A percentile compares a stretch with the other conserved stretches of the same genome.
Conservation (phyloP, 2,888 invertebrate species). For the Unio delphinus region DNA sequence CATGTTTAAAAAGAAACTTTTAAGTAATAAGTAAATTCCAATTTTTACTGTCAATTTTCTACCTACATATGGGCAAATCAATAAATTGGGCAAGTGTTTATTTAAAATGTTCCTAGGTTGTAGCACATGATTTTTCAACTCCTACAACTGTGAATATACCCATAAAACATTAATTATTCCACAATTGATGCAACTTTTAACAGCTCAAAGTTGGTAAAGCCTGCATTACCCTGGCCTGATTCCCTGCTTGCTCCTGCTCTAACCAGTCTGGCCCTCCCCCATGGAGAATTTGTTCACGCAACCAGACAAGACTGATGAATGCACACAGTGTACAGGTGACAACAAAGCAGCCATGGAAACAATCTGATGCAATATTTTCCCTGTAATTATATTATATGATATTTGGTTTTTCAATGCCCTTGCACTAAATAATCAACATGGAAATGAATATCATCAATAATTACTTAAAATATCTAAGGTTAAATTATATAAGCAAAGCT, state of each 20-base stretch:
- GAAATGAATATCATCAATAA: neutral
- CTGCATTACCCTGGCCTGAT: conserved; percentile 45
- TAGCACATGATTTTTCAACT: too few relatives aligned
- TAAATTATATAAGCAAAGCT: too few relatives aligned
- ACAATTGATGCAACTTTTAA: too few relatives aligned
- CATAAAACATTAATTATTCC: too few relatives aligned
- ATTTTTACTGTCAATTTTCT: too few relatives aligned
- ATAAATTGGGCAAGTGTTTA: too few relatives aligned
- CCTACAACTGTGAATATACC: too few relatives aligned
- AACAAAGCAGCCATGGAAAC: conserved; percentile 96
- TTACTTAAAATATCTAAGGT: neutral
- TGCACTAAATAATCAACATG: neutral
- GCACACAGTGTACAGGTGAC: conserved; percentile 96
- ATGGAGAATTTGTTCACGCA: conserved; percentile 96
- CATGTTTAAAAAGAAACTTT: too few relatives aligned
- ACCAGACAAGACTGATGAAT: conserved; percentile 97
- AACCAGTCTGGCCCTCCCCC: conserved; percentile 98
- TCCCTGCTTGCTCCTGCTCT: conserved; percentile 73
- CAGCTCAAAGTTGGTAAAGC: too few relatives aligned
- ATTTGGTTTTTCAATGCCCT: neutral
- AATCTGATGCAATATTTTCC: conserved; percentile 92
- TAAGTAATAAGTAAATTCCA: too few relatives aligned
- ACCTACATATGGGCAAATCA: too few relatives aligned
- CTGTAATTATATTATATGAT: conserved; percentile 53
- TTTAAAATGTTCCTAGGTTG: too few relatives aligned